Conservation (phyloP, 2,797 vertebrate genomes). For the Protonibea diacanthus region DNA sequence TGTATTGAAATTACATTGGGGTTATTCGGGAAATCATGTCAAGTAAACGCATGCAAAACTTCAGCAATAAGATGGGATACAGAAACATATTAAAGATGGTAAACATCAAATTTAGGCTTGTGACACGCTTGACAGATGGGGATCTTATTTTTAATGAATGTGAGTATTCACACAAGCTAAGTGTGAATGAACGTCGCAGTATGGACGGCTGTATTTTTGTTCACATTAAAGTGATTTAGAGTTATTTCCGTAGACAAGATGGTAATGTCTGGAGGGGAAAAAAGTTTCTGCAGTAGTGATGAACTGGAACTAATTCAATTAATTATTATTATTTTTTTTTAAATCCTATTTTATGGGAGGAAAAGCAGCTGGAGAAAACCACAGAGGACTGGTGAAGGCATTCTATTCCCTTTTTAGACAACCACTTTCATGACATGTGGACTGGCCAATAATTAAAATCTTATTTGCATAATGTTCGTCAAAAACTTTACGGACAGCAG, state of each 20-base stretch:
- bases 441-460: slow-evolving; percentile 81
- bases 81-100: not conserved
- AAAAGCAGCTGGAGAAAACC: slow-evolving; percentile 38
- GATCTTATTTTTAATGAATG: not conserved
- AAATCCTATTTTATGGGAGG: slow-evolving; percentile 25
- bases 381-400: slow-evolving; percentile 50
- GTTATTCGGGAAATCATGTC: not conserved
- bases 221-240: slow-evolving; percentile 33
- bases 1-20: not conserved
- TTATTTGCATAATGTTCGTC: slow-evolving; percentile 82
- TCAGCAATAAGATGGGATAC: not conserved
- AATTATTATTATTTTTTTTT: slow-evolving; percentile 6
- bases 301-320: slow-evolving; percentile 57
- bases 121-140: not conserved
- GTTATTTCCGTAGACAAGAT: slow-evolving; percentile 35
- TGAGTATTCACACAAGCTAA: not conserved
- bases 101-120: not conserved
- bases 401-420: slow-evolving; percentile 63
- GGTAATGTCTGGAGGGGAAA: not conserved
- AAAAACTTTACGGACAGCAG: slow-evolving; percentile 80
- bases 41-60: not conserved
- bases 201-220: slow-evolving; percentile 23
- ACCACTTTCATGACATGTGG: slow-evolving; percentile 76
- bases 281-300: slow-evolving; percentile 41
- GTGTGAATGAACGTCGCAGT: slow-evolving; percentile 21